Evolutionary conservation across 2,113 vertebrate genomes (phyloP).

Genomic region (Rhegmatorhina hoffmannsi): DNA sequence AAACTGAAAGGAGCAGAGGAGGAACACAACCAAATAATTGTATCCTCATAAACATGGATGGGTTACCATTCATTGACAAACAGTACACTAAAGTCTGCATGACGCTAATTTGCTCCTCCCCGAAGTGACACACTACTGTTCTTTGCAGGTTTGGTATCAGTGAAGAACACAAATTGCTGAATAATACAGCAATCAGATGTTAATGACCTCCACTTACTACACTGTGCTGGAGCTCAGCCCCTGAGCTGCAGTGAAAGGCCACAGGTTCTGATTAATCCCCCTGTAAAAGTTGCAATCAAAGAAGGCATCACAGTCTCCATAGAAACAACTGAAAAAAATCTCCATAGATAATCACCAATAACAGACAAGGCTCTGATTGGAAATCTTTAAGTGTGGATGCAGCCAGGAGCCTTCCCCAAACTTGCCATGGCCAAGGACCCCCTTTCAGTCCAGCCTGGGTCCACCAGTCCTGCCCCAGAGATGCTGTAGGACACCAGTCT

Average conservation of each 20-base stretch:
- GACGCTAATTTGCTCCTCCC: not conserved
- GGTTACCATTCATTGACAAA: not conserved
- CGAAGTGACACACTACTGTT: not conserved
- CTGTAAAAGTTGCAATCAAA: not conserved
- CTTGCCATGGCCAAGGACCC: not conserved
- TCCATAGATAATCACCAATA: not conserved
- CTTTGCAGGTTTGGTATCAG: not conserved
- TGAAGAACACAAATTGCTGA: not conserved
- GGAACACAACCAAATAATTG: not conserved
- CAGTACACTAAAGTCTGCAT: not conserved
- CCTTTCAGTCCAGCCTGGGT: not conserved
- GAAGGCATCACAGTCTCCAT: slow-evolving; percentile 3
- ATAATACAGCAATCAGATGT: not conserved
- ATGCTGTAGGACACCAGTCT: fast-evolving
- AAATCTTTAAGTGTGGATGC: not conserved
- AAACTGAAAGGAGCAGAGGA: not conserved
- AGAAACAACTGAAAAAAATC: slow-evolving; percentile 29
- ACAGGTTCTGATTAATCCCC: not conserved
- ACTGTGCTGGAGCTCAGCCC: not conserved
- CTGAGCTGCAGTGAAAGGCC: not conserved
- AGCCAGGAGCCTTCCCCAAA: not conserved
- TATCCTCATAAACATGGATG: not conserved
- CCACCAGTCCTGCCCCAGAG: not conserved
- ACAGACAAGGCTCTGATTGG: not conserved
- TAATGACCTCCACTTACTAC: not conserved